These are phyloP conservation scores for Antennarius striatus DNA, from an alignment of 2,113 vertebrate genomes.

Conservation along the genomic window DNA sequence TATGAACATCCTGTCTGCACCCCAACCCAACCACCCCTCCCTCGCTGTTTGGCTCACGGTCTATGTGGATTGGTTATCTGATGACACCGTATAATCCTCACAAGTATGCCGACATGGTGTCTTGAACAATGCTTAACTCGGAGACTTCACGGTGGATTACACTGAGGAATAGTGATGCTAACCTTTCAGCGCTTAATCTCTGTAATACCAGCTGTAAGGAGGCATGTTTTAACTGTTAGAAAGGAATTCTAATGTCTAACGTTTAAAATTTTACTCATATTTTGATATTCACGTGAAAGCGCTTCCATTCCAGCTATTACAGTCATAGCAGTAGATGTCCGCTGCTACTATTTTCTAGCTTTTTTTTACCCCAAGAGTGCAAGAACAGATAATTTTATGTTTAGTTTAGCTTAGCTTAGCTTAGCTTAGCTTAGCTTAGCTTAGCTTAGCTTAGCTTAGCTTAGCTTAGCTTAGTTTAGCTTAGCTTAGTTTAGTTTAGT, in stretches of 20 bases:
- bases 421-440: no score
- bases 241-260: constrained; percentile 1
- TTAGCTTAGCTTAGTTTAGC: no score
- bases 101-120: constrained; percentile 39
- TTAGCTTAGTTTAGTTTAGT: no score
- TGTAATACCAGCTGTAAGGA: constrained; percentile 7
- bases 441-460: no score
- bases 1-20: constrained; percentile 24
- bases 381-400: no score
- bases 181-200: constrained; percentile 54
- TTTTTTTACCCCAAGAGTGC: no score
- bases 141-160: constrained; percentile 63
- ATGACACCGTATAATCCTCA: constrained; percentile 64
- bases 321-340: constrained; percentile 16
- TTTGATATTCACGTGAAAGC: constrained; percentile 30
- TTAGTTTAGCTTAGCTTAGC: no score
- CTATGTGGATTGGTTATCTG: constrained; percentile 61
- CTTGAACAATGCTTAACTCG: constrained; percentile 49
- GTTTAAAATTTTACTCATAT: constrained; percentile 28
- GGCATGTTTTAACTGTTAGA: no score
- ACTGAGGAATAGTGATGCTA: constrained; percentile 37
- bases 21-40: constrained; percentile 43
- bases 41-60: constrained; percentile 40
- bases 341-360: constrained; percentile 4
- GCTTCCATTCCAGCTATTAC: constrained; percentile 30